Base-by-base conservation (phyloP, 2,113 vertebrate species). In the Athene noctua region DNA sequence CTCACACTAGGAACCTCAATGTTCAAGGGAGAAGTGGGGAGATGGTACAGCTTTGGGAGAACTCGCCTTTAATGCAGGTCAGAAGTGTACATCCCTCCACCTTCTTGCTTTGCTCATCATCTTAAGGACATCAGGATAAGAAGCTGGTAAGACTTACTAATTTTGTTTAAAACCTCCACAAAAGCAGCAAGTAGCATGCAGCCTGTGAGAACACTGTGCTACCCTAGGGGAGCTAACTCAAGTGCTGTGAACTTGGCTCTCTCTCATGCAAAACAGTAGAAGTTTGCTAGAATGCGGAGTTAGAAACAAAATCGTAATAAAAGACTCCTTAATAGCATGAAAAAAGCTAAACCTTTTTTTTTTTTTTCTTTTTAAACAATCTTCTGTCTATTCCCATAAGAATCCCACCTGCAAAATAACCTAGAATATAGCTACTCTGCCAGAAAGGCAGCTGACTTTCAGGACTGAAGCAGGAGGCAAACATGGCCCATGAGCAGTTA, bases 381-480 rank as follows among this genome's bases (percentile, higher is more conserved):
- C 77, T 94, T 94, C 78, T 70, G 9, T 59, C 38, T 95, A 88
- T 80, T 90, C 65, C 72, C 57, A 6, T 36, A 84, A 84, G 90
- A 92, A 81, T 74, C 34, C 49, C 77, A 94, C 47, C 86, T 96
- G 80, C 77, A 94, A 75, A 91, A 81, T 52, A 80, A 78, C 57
- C 59, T 67, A 67, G 61, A 71, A 38, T 15, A 80, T 0, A 0
- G 46, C 32, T 40, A 20, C 67, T 66, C 82, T 79, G 90, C 40
- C 82, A 86, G 75, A 78, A 58, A 89, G 46, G 22, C 74, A 55
- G 59, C 1, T 1, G 58, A 77, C 34, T 91, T 85, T 11, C 54
- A 63, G 51, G 63, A 84, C 10, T 86, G 72, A 88, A 74, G 36
- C 10, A 6, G 12, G 36, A 86, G 44, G 27, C 34, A 59, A 79